Base-by-base conservation (phyloP, 2,797 vertebrate genomes). In the Hydrolagus colliei region DNA sequence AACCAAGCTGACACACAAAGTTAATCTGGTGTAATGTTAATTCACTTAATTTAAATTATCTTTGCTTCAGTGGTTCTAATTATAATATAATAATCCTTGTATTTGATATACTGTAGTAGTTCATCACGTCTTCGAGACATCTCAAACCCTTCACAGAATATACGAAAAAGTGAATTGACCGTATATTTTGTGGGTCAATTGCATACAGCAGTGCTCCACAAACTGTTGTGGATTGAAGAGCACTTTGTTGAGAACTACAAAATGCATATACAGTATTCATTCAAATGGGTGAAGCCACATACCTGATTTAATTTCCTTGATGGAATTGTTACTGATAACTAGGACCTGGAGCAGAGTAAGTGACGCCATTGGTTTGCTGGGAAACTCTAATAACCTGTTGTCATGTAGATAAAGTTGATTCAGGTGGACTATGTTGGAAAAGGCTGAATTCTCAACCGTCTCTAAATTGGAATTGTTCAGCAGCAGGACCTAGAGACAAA, bases 291-390 rank as follows among this genome's bases (percentile, higher is more conserved):
- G 71, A 68, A 68, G 0, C 4, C 16, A 84, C 65, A 84, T 84
- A 84, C 79, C 79, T 84, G 79, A 71, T 32, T 71, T 84, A 71
- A 84, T 84, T 41, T 84, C 79, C 20, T 84, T 84, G 79, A 71
- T 84, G 79, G 35, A 71, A 84, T 84, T 84, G 65, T 84, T 84
- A 27, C 65, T 84, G 65, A 84, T 71, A 84, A 71, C 16, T 35
- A 84, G 32, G 32, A 84, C 65, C n/a, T 84, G 65, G 16, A 84
- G 79, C 10, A 20, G 67, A 84, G 79, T 84, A 11, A 84, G 79
- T 14, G 65, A 35, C 20, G 27, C 16, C 79, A 84, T 84, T 84
- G 79, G 79, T 84, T 84, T 84, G 9, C 63, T 68, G 41, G 79
- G 79, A 71, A 84, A 84, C 3, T 52, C 79, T 9, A 16, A 41